Conservation (phyloP, 2,797 vertebrate genomes). For the Adelosebastes latens region DNA sequence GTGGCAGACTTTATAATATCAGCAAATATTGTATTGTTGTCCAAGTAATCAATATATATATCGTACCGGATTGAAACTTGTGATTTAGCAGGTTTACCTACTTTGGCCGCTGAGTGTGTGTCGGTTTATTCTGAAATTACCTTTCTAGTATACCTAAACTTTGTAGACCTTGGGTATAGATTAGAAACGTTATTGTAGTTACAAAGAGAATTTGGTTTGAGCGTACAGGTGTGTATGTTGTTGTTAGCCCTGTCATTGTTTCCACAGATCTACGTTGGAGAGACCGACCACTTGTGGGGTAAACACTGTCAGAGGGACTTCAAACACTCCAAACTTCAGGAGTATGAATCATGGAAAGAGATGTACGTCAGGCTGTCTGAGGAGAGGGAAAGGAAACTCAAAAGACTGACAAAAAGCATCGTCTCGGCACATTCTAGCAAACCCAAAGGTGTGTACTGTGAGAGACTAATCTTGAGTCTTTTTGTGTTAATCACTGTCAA, state of each 20-base stretch:
- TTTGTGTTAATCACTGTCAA: not conserved
- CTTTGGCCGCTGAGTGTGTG: not conserved
- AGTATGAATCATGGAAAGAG: constrained; percentile 92
- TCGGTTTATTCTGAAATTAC: not conserved
- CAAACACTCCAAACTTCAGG: constrained; percentile 79
- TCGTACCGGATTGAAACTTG: too few species aligned
- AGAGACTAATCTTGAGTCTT: not conserved
- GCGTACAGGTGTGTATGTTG: not conserved
- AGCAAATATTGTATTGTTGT: too few species aligned
- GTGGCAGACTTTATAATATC: too few species aligned
- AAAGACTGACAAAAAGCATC: constrained; percentile 87
- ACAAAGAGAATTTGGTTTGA: not conserved
- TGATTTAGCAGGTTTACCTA: constrained; percentile 1
- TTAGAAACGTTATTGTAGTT: not conserved
- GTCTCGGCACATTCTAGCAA: constrained; percentile 87
- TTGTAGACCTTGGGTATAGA: not conserved
- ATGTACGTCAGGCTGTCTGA: constrained; percentile 87
- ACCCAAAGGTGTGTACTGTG: constrained; percentile 84
- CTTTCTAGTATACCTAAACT: not conserved
- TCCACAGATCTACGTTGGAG: constrained; percentile 82
- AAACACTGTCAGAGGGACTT: constrained; percentile 90
- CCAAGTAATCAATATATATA: too few species aligned
- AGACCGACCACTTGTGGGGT: constrained; percentile 87
- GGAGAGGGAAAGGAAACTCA: constrained; percentile 88
- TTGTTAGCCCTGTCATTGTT: not conserved